Conservation (phyloP, 2,113 vertebrate genomes). For the Coregonus clupeaformis region DNA sequence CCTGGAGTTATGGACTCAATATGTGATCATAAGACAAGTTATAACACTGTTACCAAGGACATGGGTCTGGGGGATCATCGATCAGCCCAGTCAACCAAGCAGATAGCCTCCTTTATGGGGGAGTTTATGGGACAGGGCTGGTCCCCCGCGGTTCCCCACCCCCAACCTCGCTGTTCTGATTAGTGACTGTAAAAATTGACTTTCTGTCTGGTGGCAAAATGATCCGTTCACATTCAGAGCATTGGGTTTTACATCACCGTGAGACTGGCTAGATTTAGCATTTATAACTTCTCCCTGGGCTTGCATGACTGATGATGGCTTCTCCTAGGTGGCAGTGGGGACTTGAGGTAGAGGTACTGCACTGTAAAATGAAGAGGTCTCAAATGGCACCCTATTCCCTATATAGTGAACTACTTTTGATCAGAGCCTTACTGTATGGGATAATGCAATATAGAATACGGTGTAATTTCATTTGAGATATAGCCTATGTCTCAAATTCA, state of each 20-base stretch:
- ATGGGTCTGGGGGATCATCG: constrained; percentile 15
- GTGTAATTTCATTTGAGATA: no score
- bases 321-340: background rate
- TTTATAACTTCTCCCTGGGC: constrained; percentile 46
- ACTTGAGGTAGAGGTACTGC: background rate
- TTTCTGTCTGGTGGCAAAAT: constrained; percentile 58
- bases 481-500: no score
- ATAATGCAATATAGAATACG: background rate
- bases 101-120: constrained; percentile 12
- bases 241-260: constrained; percentile 58
- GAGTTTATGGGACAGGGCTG: constrained; percentile 13
- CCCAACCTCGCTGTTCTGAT: constrained; percentile 43
- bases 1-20: constrained; percentile 30
- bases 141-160: background rate
- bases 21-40: constrained; percentile 7
- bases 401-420: constrained; percentile 23
- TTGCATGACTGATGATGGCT: constrained; percentile 18
- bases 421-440: constrained; percentile 8
- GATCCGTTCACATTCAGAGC: constrained; percentile 43
- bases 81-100: constrained; percentile 25
- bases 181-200: constrained; percentile 61
- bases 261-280: constrained; percentile 40
- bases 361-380: no score
- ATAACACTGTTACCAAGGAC: constrained; percentile 24
- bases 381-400: background rate